A percentile compares a stretch with the other conserved stretches of the same genome.
These are phyloP conservation scores for Apostichopus parvimensis DNA, from an alignment of 35 echinoderm and acorn worm genomes.

Conservation along the genomic window DNA sequence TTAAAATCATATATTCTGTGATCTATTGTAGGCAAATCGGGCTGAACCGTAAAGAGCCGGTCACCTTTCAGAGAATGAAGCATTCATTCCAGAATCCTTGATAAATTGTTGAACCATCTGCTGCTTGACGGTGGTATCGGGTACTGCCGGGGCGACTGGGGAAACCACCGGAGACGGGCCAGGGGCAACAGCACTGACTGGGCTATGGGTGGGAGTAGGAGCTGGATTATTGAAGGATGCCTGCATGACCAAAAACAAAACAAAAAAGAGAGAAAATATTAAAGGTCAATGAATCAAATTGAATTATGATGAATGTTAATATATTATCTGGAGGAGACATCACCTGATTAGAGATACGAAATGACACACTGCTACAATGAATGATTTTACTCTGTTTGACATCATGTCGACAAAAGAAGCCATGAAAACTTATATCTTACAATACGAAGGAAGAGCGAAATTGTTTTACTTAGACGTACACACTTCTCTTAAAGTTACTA, in stretches of 20 bases:
- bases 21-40: background rate
- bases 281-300: too few species aligned
- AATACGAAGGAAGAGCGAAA: too few species aligned
- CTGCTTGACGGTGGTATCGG: background rate
- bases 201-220: slow-evolving; percentile 28
- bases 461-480: too few species aligned
- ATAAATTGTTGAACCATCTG: slow-evolving; percentile 36
- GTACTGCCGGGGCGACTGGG: background rate
- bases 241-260: background rate
- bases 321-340: too few species aligned
- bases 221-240: slow-evolving; percentile 10
- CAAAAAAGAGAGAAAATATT: background rate
- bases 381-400: too few species aligned
- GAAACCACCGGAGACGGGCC: background rate
- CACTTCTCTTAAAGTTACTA: too few species aligned
- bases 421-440: too few species aligned
- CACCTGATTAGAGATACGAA: too few species aligned
- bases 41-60: background rate
- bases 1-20: background rate
- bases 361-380: too few species aligned
- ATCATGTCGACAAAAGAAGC: too few species aligned
- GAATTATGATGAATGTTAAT: too few species aligned
- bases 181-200: background rate
- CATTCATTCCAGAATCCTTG: slow-evolving; percentile 46
- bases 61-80: slow-evolving; percentile 26